Percentiles rank a stretch among this genome's conserved stretches.
Conservation (phyloP, 2,797 vertebrate genomes). For the Aldrovandia affinis region DNA sequence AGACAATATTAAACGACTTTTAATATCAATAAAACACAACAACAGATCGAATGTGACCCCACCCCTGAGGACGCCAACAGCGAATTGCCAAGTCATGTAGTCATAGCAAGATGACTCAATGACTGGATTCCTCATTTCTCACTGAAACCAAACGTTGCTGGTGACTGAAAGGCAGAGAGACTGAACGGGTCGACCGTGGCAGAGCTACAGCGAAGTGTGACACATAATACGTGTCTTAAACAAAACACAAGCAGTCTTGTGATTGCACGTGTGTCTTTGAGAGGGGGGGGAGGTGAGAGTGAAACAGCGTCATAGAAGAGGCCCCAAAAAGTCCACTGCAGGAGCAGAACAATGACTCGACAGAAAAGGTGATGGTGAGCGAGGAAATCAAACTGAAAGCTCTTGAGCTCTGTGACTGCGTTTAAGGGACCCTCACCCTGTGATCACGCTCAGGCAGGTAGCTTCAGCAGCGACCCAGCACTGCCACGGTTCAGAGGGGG, state of each 20-base stretch:
- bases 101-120: neutral
- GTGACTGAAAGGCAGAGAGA: slow-evolving; percentile 22
- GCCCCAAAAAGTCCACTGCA: neutral
- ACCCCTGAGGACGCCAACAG: neutral
- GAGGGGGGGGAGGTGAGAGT: neutral
- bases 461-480: neutral
- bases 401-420: neutral
- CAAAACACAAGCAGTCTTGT: slow-evolving; percentile 38
- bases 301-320: neutral
- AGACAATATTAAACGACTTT: no score
- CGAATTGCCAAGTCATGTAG: neutral
- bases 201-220: neutral
- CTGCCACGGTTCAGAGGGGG: no score
- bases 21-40: no score
- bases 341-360: neutral
- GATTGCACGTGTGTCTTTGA: neutral
- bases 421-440: neutral
- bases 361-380: neutral
- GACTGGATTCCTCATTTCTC: slow-evolving; percentile 7
- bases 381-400: neutral
- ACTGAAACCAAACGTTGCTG: slow-evolving; percentile 20
- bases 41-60: neutral
- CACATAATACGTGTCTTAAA: slow-evolving; percentile 58
- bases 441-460: neutral
- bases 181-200: neutral